Percentiles rank a stretch among this genome's conserved stretches.
These are phyloP conservation scores for Gambelia wislizenii DNA, from an alignment of 2,797 vertebrate species.

Conservation along the genomic window DNA sequence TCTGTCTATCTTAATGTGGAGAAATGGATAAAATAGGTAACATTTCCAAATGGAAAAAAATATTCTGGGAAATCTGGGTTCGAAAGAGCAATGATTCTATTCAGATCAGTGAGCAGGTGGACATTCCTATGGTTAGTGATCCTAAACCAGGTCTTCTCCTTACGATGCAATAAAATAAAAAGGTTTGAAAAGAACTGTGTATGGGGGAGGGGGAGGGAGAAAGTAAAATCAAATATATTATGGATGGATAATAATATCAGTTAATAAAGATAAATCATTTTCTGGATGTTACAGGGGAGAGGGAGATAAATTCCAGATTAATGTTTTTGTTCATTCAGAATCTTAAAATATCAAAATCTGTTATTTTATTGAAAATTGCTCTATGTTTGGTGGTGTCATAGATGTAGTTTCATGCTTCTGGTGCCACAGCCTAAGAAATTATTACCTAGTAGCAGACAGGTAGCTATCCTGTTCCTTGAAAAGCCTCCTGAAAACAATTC, in stretches of 20 bases:
- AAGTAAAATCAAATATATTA: neutral
- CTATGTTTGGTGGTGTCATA: neutral
- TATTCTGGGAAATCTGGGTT: slow-evolving; percentile 4
- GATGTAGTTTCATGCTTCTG: neutral
- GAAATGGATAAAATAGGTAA: fast-evolving
- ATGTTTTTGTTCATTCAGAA: neutral
- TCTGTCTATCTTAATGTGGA: neutral
- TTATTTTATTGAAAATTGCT: neutral
- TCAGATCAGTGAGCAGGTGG: fast-evolving
- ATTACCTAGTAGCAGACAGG: neutral
- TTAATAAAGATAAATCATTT: neutral
- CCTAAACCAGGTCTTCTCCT: neutral
- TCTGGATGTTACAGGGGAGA: neutral
- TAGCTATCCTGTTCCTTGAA: neutral
- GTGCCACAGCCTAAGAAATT: neutral
- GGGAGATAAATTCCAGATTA: neutral
- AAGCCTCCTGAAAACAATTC: neutral
- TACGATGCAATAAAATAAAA: neutral
- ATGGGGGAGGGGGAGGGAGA: too few relatives aligned
- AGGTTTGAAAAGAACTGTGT: neutral
- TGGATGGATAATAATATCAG: neutral
- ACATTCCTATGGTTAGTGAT: neutral
- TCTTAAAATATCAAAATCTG: neutral
- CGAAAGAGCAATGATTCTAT: neutral
- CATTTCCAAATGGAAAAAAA: neutral